Conservation (phyloP, 1,140 invertebrate species). For the Apis cerana region DNA sequence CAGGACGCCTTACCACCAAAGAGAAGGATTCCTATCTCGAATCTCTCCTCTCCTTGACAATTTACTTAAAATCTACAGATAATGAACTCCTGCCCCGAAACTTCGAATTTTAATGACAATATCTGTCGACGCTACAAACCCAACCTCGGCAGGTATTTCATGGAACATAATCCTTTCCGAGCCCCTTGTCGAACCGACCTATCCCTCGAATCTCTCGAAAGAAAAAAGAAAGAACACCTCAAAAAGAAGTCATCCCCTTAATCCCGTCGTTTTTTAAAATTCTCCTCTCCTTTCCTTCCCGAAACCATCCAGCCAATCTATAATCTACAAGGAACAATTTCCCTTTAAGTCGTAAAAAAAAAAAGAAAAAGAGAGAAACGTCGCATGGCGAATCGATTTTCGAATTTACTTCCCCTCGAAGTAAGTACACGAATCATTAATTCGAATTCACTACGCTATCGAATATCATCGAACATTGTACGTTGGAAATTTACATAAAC, state of each 20-base stretch:
- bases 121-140: conserved; percentile 7
- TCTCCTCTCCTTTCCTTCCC: neutral
- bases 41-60: neutral
- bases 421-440: neutral
- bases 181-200: neutral
- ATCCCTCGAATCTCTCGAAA: conserved; percentile 5
- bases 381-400: neutral
- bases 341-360: neutral
- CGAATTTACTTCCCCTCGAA: neutral
- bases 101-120: conserved; percentile 52
- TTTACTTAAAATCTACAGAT: conserved; percentile 32
- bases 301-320: conserved; percentile 16
- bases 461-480: neutral
- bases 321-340: conserved; percentile 29
- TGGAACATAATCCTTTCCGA: conserved; percentile 17
- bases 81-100: conserved; percentile 40
- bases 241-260: neutral
- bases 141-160: conserved; percentile 20
- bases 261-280: conserved; percentile 30
- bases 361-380: neutral
- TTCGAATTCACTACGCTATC: conserved; percentile 7
- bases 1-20: conserved; percentile 5
- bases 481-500: conserved; percentile 32
- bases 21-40: neutral
- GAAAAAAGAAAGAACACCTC: conserved; percentile 6